phyloP scores from a whole-genome alignment of 64 coral and sea anemone genomes.

The Anthopleura sola region DNA sequence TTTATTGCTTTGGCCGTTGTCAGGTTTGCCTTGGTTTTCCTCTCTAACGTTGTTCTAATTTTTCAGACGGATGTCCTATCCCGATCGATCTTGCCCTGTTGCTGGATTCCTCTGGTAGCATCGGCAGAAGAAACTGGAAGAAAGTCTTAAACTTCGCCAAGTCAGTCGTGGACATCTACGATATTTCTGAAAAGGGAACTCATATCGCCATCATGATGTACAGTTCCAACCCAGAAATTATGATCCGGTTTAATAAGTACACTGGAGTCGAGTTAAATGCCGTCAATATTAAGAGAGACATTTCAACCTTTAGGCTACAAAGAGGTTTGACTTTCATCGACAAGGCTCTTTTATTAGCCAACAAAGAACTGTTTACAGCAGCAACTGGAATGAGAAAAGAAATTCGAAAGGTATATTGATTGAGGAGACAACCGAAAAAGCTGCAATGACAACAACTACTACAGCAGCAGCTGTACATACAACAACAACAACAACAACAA shows the following conservation, averaged over 20 bases:
- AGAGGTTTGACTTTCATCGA: conserved; percentile 50
- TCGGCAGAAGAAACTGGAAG: conserved; percentile 29
- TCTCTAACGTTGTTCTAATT: background rate
- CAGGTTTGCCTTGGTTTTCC: no score
- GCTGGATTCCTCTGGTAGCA: conserved; percentile 57
- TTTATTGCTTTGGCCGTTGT: no score
- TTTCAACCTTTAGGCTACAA: conserved; percentile 38
- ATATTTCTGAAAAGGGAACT: conserved; percentile 44
- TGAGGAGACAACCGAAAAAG: no score
- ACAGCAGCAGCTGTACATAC: no score
- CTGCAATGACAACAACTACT: no score
- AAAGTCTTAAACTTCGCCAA: conserved; percentile 21
- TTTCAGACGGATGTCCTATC: conserved; percentile 39
- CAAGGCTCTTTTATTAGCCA: conserved; percentile 26
- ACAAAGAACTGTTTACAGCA: conserved; percentile 30
- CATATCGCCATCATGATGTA: conserved; percentile 33
- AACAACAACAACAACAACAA: no score
- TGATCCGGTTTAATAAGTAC: conserved; percentile 53
- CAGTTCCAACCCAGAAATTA: background rate
- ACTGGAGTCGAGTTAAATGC: conserved; percentile 37
- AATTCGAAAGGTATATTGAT: conserved; percentile 6
- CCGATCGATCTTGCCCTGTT: conserved; percentile 55
- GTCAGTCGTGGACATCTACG: conserved; percentile 24
- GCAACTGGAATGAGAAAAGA: conserved; percentile 32
- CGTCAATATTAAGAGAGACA: conserved; percentile 54